Percentiles rank a stretch among this genome's conserved stretches.
Conservation (phyloP, 2,888 invertebrate species). For the Liodrosophila aerea region DNA sequence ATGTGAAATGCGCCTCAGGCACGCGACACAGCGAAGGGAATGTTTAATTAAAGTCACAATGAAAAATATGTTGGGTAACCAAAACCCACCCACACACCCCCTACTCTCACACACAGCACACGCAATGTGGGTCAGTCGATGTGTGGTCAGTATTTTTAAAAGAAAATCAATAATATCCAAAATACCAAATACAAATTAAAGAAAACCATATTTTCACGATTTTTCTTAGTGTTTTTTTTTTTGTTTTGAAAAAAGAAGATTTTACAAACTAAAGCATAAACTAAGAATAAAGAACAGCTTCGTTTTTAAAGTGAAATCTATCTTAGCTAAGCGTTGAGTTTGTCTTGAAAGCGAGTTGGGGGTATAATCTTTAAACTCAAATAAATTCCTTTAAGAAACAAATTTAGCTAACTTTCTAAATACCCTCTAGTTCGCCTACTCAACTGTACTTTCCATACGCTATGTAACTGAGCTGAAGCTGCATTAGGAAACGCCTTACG, state of each 20-base stretch:
- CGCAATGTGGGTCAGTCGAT: conserved; percentile 65
- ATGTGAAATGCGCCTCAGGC: conserved; percentile 49
- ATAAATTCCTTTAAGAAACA: too few species aligned
- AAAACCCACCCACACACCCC: too few species aligned
- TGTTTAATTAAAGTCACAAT: conserved; percentile 72
- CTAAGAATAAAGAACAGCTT: too few species aligned
- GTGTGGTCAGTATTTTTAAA: conserved; percentile 62
- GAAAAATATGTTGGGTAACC: conserved; percentile 52
- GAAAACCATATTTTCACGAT: conserved; percentile 22
- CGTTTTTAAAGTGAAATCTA: conserved; percentile 1
- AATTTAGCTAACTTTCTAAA: too few species aligned
- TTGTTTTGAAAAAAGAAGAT: too few species aligned
- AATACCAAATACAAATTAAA: conserved; percentile 11
- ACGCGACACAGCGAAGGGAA: conserved; percentile 43
- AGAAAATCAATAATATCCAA: conserved; percentile 54
- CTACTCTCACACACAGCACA: conserved; percentile 12
- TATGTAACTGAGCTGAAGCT: conserved; percentile 31
- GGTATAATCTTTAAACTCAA: too few species aligned
- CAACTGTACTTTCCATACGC: conserved; percentile 20
- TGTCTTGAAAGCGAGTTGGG: too few species aligned
- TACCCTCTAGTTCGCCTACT: too few species aligned
- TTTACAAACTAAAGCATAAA: too few species aligned
- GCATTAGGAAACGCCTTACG: conserved; percentile 40
- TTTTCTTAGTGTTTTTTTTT: too few species aligned
- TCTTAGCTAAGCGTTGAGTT: neutral